A percentile compares a stretch with the other conserved stretches of the same genome.
phyloP scores from a whole-genome alignment of 2,888 invertebrate species.

The Phragmatobia fuliginosa region DNA sequence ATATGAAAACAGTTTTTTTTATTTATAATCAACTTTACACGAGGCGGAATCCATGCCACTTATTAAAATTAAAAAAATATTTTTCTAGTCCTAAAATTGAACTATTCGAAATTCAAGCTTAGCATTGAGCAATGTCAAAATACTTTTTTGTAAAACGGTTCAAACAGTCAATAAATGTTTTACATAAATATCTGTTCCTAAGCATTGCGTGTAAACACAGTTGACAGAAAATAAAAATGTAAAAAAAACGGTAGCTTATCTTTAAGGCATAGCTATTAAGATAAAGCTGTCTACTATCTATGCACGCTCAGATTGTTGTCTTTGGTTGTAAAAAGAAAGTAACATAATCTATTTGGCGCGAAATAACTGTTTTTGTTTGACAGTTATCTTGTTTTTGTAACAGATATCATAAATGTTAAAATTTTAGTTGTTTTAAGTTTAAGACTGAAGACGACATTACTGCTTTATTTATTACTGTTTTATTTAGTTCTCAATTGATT shows the following conservation, averaged over 20 bases:
- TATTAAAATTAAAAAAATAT: background rate
- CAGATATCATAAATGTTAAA: background rate
- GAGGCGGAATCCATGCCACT: background rate
- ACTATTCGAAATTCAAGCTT: conserved; percentile 15
- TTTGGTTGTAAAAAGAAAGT: conserved; percentile 56
- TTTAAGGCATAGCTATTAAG: conserved; percentile 70
- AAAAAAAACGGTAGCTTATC: conserved; percentile 72
- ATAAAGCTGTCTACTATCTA: conserved; percentile 68
- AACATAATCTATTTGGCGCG: conserved; percentile 42
- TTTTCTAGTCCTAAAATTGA: background rate
- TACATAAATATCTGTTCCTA: conserved; percentile 37
- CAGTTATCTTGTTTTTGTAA: conserved; percentile 5
- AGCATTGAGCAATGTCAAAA: background rate
- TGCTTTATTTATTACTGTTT: conserved; percentile 20
- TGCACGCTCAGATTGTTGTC: conserved; percentile 51
- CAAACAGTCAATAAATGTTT: background rate
- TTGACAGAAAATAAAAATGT: conserved; percentile 55
- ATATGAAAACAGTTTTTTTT: background rate
- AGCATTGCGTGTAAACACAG: conserved; percentile 56
- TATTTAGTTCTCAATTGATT: conserved; percentile 9
- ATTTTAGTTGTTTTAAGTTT: background rate
- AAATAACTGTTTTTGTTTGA: conserved; percentile 27
- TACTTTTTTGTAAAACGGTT: background rate
- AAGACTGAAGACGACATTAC: background rate
- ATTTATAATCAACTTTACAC: background rate